phyloP scores from a whole-genome alignment of 2,797 vertebrate species.

The Stomatorhinus walkeri region DNA sequence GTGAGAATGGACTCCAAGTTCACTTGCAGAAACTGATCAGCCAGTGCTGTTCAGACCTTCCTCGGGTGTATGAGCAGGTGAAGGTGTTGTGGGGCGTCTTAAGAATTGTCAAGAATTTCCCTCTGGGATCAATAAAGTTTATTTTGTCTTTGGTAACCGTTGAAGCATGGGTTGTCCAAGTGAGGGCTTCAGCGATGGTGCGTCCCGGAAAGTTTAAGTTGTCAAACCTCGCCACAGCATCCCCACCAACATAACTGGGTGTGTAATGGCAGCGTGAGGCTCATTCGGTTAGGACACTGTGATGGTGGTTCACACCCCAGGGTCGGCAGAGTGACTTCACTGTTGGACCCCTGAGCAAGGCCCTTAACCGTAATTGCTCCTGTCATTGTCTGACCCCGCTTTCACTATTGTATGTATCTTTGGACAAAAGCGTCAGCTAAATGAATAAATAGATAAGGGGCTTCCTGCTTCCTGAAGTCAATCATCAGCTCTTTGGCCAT shows the following conservation, averaged over 20 bases:
- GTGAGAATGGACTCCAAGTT: not conserved
- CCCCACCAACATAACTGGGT: not conserved
- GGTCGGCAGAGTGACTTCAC: not conserved
- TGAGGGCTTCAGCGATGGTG: not conserved
- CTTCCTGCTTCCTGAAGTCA: not conserved
- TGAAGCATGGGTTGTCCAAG: not conserved
- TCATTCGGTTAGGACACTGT: not conserved
- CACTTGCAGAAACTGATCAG: not conserved
- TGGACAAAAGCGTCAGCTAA: not conserved
- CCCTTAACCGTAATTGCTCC: not conserved
- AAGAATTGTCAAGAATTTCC: not conserved
- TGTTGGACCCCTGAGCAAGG: not conserved
- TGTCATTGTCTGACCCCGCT: not conserved
- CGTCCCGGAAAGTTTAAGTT: not conserved
- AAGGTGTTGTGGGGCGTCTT: not conserved
- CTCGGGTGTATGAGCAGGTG: not conserved
- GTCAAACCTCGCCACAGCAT: not conserved
- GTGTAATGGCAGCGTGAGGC: not conserved
- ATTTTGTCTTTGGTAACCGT: not conserved
- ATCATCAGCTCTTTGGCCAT: not conserved
- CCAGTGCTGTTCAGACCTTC: not conserved
- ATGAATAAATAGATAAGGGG: not conserved
- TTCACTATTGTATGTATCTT: not conserved
- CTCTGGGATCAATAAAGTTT: not conserved
- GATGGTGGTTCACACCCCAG: not conserved